These are phyloP conservation scores for Miniopterus natalensis DNA, from an alignment of 2,113 vertebrate genomes.

Conservation along the genomic window DNA sequence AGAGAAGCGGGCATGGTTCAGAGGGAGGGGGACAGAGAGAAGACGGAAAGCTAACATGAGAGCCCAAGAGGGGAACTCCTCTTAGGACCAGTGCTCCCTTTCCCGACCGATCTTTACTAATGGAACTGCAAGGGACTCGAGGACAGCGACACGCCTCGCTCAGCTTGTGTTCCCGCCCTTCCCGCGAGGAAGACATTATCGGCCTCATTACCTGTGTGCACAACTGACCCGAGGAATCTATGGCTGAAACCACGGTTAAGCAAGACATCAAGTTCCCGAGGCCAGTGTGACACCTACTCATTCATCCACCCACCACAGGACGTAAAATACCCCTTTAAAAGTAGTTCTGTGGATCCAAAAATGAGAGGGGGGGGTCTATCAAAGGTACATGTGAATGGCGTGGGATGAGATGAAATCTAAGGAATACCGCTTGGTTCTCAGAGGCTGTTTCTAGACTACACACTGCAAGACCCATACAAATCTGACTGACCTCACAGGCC, in stretches of 20 bases:
- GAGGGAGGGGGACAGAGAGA: background rate
- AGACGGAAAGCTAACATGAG: background rate
- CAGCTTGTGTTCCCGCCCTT: background rate
- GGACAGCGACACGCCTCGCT: background rate
- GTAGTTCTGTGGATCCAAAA: background rate
- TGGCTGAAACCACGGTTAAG: background rate
- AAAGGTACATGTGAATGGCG: background rate
- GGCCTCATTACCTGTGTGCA: background rate
- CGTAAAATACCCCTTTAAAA: background rate
- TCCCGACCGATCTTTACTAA: background rate
- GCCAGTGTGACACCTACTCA: background rate
- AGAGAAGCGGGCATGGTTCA: background rate
- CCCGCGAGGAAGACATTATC: background rate
- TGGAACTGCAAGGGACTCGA: background rate
- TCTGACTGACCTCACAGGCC: background rate
- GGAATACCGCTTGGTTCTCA: background rate
- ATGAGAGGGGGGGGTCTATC: background rate
- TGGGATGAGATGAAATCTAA: background rate
- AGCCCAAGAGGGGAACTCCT: background rate
- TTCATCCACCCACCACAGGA: background rate
- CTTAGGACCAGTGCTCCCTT: background rate
- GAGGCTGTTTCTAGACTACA: background rate
- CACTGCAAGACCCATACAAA: background rate
- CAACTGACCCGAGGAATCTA: background rate
- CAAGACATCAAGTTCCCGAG: background rate